These are phyloP conservation scores for Styela clava DNA, from an alignment of 23 tunicate species.

Conservation along the genomic window DNA sequence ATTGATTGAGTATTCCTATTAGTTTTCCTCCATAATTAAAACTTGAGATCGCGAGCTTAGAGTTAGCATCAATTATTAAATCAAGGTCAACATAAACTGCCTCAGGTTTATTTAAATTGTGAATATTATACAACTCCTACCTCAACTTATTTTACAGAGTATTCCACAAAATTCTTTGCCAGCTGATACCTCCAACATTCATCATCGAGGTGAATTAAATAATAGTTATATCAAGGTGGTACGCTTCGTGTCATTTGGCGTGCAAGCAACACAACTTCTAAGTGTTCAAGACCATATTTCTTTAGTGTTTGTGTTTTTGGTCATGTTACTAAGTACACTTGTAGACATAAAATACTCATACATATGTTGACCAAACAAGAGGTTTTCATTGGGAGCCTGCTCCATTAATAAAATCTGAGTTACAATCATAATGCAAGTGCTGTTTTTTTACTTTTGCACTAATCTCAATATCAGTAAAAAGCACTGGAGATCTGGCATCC, in stretches of 20 bases:
- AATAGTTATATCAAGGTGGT: not conserved
- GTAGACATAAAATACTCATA: not conserved
- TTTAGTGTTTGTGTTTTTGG: not conserved
- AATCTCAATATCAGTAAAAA: too few relatives aligned
- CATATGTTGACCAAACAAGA: not conserved
- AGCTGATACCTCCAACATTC: not conserved
- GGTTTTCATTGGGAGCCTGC: not conserved
- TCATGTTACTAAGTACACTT: not conserved
- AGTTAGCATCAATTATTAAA: too few relatives aligned
- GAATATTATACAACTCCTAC: not conserved
- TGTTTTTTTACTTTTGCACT: not conserved
- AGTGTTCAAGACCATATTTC: not conserved
- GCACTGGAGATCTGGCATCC: not conserved
- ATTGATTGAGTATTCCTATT: too few relatives aligned
- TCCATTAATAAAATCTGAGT: not conserved
- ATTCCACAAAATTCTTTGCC: not conserved
- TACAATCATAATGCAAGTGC: too few relatives aligned
- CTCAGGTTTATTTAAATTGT: not conserved
- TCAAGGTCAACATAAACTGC: not conserved
- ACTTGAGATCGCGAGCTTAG: not conserved
- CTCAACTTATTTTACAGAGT: not conserved
- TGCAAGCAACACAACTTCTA: too few relatives aligned
- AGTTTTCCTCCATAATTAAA: not conserved
- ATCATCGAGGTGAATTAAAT: not conserved
- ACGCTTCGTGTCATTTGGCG: too few relatives aligned